Base-by-base conservation (phyloP, 1,140 invertebrate species). In the Galendromus occidentalis region DNA sequence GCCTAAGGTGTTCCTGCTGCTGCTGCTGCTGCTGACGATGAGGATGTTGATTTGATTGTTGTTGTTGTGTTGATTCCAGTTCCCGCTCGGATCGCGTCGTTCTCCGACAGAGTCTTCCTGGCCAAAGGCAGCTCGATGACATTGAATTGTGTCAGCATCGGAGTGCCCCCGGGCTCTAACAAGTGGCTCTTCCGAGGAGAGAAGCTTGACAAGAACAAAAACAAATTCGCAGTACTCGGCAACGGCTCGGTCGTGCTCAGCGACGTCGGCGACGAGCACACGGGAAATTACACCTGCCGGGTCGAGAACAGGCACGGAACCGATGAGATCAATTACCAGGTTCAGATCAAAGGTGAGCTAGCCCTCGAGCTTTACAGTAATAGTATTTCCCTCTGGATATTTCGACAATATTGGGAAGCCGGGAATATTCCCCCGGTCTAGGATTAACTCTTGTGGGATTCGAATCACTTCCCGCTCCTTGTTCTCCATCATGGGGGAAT, bases 11-110 rank as follows among this genome's bases (percentile, higher is more conserved):
- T 9, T 39, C 4, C 33, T 39, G 33, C 33, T 39, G 33, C 4
- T 39, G n/a, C n/a, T n/a, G n/a, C n/a, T n/a, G n/a, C n/a, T n/a
- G n/a, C n/a, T n/a, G n/a, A n/a, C n/a, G n/a, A n/a, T n/a, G n/a
- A n/a, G n/a, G 33, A 9, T 39, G 33, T 39, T 39, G 33, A 39
- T 39, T 39, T 39, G 33, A 39, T 39, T 39, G 33, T 39, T 39
- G 33, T 39, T 39, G 9, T 9, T 39, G 33, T 39, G 33, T 39
- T 39, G 33, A 25, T 67, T 51, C 22, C 28, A 72, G 71, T 71
- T 66, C 69, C 69, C 17, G 71, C 71, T 7, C 65, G 68, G 39
- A 72, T 72, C 22, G 69, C 70, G 4, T 70, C 70, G 7, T 72
- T 72, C 67, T 69, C 69, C 14, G 66, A 67, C 9, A 44, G 67